Percentiles rank a stretch among this genome's conserved stretches.
Conservation (phyloP, 2,888 invertebrate genomes). For the Blastobasis adustella region DNA sequence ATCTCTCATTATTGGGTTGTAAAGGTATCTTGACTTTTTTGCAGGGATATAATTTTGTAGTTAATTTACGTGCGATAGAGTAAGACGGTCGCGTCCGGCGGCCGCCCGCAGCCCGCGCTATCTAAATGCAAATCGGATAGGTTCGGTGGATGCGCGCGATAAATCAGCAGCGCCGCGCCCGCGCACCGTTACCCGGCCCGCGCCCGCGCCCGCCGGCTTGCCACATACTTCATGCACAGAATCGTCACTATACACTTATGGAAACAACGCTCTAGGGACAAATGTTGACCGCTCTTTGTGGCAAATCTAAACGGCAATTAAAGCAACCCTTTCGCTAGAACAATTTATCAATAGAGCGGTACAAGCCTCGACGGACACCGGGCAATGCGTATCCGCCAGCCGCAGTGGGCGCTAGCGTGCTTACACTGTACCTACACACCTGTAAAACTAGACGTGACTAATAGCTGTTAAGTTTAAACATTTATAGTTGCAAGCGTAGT, state of each 20-base stretch:
- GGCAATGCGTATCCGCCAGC: neutral
- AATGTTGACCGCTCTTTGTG: too few species aligned
- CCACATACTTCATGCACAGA: neutral
- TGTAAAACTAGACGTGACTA: too few species aligned
- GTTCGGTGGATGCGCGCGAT: conserved; percentile 66
- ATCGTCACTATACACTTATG: too few species aligned
- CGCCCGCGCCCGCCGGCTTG: conserved; percentile 30
- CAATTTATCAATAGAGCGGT: conserved; percentile 38
- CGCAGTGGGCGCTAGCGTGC: neutral
- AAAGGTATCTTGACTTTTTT: conserved; percentile 34
- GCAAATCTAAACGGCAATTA: conserved; percentile 34
- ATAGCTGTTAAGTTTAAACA: too few species aligned
- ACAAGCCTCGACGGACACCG: conserved; percentile 23
- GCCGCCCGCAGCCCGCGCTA: conserved; percentile 41
- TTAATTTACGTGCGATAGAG: conserved; percentile 64
- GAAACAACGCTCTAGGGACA: too few species aligned
- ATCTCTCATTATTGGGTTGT: conserved; percentile 45
- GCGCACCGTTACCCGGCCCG: conserved; percentile 43
- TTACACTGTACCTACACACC: too few species aligned
- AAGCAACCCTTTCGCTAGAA: conserved; percentile 34
- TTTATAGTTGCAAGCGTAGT: too few species aligned
- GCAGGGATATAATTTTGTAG: conserved; percentile 50
- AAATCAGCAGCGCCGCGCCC: conserved; percentile 56
- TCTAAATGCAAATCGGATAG: conserved; percentile 75
- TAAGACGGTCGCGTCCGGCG: conserved; percentile 26